phyloP scores from a whole-genome alignment of 2,888 invertebrate species.

The Sminthurinus aureus region DNA sequence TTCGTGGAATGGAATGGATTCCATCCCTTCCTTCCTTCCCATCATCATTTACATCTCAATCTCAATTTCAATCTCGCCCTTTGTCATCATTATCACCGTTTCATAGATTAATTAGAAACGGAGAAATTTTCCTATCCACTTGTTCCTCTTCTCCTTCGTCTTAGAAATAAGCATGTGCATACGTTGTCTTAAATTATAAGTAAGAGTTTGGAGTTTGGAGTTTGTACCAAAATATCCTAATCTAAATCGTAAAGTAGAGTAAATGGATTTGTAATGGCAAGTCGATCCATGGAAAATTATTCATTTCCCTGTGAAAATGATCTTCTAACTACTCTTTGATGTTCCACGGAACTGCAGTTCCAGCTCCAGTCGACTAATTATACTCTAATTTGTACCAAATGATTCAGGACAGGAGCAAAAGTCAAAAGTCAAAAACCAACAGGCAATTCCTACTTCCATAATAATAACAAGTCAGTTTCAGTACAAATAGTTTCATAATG shows the following conservation, averaged over 20 bases:
- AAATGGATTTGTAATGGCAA: no score
- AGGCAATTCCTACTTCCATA: no score
- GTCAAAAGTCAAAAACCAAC: no score
- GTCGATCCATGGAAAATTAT: neutral
- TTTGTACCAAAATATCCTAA: no score
- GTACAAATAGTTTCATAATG: no score
- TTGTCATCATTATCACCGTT: neutral
- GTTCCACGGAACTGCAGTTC: neutral
- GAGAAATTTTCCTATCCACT: neutral
- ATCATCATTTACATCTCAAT: neutral
- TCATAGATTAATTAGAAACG: neutral
- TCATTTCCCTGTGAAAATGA: constrained; percentile 8
- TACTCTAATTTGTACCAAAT: constrained; percentile 20
- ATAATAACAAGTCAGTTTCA: no score
- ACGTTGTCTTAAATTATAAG: no score
- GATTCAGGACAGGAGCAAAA: neutral
- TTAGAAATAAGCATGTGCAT: neutral
- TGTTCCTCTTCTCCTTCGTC: neutral
- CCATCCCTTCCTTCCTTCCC: no score
- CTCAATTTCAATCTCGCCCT: neutral
- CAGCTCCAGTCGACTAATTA: neutral
- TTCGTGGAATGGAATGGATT: no score
- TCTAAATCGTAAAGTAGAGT: no score
- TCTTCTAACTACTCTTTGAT: constrained; percentile 11
- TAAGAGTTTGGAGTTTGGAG: no score